These are phyloP conservation scores for Agrilus mali DNA, from an alignment of 2,888 invertebrate species.

Conservation along the genomic window DNA sequence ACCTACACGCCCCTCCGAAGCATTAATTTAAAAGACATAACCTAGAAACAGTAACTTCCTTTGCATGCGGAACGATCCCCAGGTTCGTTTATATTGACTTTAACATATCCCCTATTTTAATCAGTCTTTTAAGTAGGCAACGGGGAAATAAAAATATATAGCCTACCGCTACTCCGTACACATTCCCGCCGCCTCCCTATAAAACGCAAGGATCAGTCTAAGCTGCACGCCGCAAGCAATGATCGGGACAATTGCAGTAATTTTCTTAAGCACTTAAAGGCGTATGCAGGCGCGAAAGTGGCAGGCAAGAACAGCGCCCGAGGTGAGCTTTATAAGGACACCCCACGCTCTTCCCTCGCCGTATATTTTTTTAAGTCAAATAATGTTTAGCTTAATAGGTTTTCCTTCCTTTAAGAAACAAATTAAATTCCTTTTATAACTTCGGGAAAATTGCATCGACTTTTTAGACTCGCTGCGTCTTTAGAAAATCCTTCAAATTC, in stretches of 20 bases:
- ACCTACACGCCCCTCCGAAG: too few species aligned
- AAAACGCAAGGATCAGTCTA: slow-evolving; percentile 13
- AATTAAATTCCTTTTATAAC: slow-evolving; percentile 27
- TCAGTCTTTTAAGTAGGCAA: slow-evolving; percentile 37
- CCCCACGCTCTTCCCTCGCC: slow-evolving; percentile 20
- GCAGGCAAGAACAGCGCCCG: slow-evolving; percentile 13
- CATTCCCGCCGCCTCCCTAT: slow-evolving; percentile 1
- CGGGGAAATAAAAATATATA: slow-evolving; percentile 37
- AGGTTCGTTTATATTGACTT: slow-evolving; percentile 28
- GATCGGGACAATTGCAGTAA: slow-evolving; percentile 35
- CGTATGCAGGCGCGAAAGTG: slow-evolving; percentile 13
- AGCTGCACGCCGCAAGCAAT: slow-evolving; percentile 26
- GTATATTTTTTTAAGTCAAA: slow-evolving; percentile 29
- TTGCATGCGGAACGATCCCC: slow-evolving; percentile 14
- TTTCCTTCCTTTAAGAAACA: slow-evolving; percentile 26
- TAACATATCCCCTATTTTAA: slow-evolving; percentile 34
- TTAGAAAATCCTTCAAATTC: neutral
- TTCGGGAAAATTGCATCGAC: slow-evolving; percentile 3
- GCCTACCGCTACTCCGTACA: slow-evolving; percentile 21
- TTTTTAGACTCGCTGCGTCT: neutral
- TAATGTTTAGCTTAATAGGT: slow-evolving; percentile 30
- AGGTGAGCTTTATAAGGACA: neutral
- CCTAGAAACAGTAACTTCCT: slow-evolving; percentile 1
- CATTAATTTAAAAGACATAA: too few species aligned
- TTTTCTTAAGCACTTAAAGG: slow-evolving; percentile 28